phyloP scores from a whole-genome alignment of 2,888 invertebrate genomes.

The Drosophila bunnanda region DNA sequence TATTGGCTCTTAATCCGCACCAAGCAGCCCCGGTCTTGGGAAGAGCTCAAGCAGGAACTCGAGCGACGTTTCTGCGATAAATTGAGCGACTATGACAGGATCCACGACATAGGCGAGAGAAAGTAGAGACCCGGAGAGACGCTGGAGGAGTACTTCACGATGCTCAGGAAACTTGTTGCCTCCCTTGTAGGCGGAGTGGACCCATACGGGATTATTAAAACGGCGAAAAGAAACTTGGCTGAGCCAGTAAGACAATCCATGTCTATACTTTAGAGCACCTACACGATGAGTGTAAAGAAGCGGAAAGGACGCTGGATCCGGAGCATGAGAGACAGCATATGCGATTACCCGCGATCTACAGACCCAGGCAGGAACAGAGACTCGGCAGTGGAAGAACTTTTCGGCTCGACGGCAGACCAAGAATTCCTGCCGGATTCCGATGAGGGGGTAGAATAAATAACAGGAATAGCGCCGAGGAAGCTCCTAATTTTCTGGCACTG shows the following conservation, averaged over 20 bases:
- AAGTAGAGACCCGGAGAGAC: slow-evolving; percentile 1
- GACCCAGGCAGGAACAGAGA: no score
- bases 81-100: no score
- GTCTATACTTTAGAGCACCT: not conserved
- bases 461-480: not conserved
- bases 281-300: not conserved
- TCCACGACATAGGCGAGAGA: slow-evolving; percentile 1
- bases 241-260: not conserved
- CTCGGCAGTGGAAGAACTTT: no score
- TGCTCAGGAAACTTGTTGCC: not conserved
- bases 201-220: not conserved
- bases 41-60: no score
- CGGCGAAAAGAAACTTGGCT: not conserved
- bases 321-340: no score
- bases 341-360: no score
- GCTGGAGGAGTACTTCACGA: not conserved
- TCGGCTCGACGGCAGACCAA: no score
- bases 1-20: slow-evolving; percentile 1
- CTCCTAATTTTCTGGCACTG: not conserved
- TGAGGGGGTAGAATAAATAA: not conserved
- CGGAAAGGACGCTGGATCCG: not conserved
- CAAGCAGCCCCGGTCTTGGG: not conserved
- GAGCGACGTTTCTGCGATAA: no score
- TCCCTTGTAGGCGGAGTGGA: not conserved
- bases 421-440: no score